Conservation (phyloP, 2,797 vertebrate genomes). For the Myotis myotis region DNA sequence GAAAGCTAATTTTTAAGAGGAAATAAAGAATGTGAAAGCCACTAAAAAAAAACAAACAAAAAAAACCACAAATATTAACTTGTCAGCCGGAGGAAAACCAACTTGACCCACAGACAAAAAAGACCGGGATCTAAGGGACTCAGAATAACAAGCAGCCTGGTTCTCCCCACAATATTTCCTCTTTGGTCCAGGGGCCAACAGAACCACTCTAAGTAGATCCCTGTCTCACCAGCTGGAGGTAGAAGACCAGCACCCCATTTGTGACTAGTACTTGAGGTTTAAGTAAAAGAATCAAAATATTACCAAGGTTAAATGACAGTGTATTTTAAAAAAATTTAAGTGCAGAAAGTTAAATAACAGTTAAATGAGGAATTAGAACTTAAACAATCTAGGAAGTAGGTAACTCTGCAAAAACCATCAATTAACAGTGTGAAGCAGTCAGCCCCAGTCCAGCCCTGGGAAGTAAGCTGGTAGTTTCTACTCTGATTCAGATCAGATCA, state of each 20-base stretch:
- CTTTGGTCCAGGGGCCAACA: not conserved
- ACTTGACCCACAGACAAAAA: not conserved
- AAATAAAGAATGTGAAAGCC: not conserved
- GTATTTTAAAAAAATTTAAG: not conserved
- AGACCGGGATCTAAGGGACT: not conserved
- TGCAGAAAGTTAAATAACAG: not conserved
- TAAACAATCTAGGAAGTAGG: not conserved
- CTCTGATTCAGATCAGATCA: not conserved
- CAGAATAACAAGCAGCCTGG: not conserved
- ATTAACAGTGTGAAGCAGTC: not conserved
- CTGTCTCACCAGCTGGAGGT: not conserved
- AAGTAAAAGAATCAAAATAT: not conserved
- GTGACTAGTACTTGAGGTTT: not conserved
- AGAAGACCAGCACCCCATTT: not conserved
- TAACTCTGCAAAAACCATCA: not conserved
- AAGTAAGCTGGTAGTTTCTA: not conserved
- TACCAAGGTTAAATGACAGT: not conserved
- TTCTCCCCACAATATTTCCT: not conserved
- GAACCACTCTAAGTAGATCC: not conserved
- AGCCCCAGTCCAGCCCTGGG: not conserved
- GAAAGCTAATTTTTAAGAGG: slow-evolving; percentile 26
- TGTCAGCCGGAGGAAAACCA: not conserved
- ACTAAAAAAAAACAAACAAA: not conserved
- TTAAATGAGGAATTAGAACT: not conserved
- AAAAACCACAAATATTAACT: not conserved